These are phyloP conservation scores for Halocynthia aurantium DNA, from an alignment of 23 tunicate species.

Conservation along the genomic window DNA sequence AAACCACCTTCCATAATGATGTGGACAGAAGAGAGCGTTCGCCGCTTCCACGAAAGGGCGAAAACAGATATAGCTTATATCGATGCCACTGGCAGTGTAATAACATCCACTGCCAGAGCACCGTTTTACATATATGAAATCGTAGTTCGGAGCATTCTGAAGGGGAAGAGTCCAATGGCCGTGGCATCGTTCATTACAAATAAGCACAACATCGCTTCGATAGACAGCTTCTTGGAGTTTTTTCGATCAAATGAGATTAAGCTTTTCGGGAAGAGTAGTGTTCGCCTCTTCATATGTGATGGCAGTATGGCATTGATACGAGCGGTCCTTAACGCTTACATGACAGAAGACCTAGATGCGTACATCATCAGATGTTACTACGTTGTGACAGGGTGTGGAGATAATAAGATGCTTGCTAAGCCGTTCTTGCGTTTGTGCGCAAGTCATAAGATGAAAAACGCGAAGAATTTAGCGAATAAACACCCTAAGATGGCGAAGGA, in stretches of 20 bases:
- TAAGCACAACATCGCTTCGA: background rate
- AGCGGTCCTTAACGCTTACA: background rate
- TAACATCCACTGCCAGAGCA: background rate
- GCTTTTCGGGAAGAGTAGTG: background rate
- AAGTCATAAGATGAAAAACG: constrained; percentile 6
- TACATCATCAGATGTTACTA: background rate
- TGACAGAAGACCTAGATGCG: background rate
- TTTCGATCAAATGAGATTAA: background rate
- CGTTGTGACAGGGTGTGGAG: background rate
- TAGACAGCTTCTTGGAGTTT: background rate
- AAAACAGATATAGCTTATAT: background rate
- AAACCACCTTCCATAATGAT: background rate
- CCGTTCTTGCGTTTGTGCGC: constrained; percentile 4
- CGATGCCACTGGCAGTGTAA: constrained; percentile 8
- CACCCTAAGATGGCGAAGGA: too few relatives aligned
- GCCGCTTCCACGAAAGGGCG: background rate
- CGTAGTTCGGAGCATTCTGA: background rate
- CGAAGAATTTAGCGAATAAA: background rate
- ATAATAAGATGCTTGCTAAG: background rate
- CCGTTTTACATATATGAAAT: constrained; percentile 8
- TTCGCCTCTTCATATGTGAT: background rate
- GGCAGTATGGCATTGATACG: constrained; percentile 13
- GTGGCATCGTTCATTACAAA: background rate
- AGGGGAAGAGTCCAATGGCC: background rate
- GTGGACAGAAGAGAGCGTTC: constrained; percentile 5